A percentile compares a stretch with the other conserved stretches of the same genome.
Conservation (phyloP, 2,797 vertebrate genomes). For the Dendrocincla tyrannina region DNA sequence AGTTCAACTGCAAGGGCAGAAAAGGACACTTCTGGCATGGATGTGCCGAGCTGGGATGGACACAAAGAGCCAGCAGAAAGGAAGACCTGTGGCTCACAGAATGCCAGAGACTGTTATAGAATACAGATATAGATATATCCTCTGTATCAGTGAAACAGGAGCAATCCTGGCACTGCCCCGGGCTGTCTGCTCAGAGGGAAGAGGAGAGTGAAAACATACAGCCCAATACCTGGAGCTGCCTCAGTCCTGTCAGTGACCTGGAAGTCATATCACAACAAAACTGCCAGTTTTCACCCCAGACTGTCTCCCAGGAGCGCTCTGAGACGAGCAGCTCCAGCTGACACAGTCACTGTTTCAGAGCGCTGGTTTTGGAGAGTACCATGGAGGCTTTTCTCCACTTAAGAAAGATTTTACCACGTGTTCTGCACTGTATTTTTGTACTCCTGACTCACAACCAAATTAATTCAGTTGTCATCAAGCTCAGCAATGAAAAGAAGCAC, state of each 20-base stretch:
- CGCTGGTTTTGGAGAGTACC: neutral
- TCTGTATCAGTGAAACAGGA: neutral
- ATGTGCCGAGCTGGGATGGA: neutral
- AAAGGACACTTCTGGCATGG: neutral
- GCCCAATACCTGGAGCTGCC: neutral
- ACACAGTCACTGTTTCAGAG: neutral
- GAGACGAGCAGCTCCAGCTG: neutral
- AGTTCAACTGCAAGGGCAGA: neutral
- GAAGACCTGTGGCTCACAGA: neutral
- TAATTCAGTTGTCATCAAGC: neutral
- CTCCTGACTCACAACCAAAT: neutral
- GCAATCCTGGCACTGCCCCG: neutral
- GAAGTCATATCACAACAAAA: neutral
- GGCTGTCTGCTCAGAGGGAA: rapidly evolving
- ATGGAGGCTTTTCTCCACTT: neutral
- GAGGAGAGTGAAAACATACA: neutral
- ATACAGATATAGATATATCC: neutral
- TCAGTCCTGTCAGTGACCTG: neutral
- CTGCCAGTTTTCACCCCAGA: neutral
- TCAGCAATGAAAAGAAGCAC: neutral
- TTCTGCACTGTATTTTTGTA: neutral
- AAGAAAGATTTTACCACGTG: neutral
- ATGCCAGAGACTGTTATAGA: neutral
- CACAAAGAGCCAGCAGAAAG: neutral
- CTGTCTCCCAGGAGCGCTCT: neutral